Base-by-base conservation (phyloP, 2,888 invertebrate species). In the Lasioglossum calceatum region DNA sequence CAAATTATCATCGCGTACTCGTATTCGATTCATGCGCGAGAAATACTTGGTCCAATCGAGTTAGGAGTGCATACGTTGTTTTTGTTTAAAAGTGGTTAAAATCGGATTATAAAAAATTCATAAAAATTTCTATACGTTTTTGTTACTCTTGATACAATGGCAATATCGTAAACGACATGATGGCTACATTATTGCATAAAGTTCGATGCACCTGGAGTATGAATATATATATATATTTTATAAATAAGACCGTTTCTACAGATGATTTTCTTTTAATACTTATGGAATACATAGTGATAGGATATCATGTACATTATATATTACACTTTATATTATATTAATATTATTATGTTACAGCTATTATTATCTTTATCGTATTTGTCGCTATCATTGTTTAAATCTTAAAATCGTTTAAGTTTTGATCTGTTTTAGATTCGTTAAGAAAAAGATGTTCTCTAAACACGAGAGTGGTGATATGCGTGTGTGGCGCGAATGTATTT, bases 401-500 rank as follows among this genome's bases (percentile, higher is more conserved):
- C 71, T 89, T 85, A 87, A 81, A 71, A 87, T 81, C 86, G 85
- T 90, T 90, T 89, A 92, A 94, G 92, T 93, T 94, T 92, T 81
- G 75, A 92, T 79, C 87, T 92, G 91, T 92, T 94, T 87, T 88
- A 93, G 91, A 92, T 93, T 94, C 93, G 88, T 92, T 92, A 91
- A 84, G 86, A 82, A 86, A 78, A 85, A 86, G 61, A 88, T 84
- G 82, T 88, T 86, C 79, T 87, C 84, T 86, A 84, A 89, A 74
- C 82, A 87, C 80, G 88, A 89, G 86, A 91, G 84, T 87, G 90
- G 91, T 92, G 91, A 91, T 91, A 89, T 89, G 91, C 84, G 90
- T 91, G 92, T 89, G 89, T 89, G 89, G 88, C 91, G 90, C 91
- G 92, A 93, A 93, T 94, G 94, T 94, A 95, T 94, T 95, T 94